phyloP scores from a whole-genome alignment of 1,140 invertebrate genomes.

The Drosophila repleta region DNA sequence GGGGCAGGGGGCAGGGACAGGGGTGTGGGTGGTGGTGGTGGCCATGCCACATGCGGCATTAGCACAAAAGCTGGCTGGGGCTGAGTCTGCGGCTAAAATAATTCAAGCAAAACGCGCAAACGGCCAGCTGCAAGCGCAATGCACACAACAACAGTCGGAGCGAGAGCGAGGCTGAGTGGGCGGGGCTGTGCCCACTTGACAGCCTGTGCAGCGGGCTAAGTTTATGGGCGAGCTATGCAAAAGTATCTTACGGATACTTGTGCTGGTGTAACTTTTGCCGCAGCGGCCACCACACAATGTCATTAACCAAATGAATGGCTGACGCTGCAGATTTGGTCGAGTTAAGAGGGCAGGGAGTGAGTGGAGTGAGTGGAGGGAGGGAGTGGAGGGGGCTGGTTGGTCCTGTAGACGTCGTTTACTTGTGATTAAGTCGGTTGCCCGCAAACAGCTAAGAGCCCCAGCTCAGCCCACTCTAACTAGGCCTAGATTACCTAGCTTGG shows the following conservation, averaged over 20 bases:
- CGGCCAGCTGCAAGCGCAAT: constrained; percentile 26
- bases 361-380: neutral
- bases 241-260: constrained; percentile 69
- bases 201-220: constrained; percentile 18
- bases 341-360: neutral
- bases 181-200: constrained; percentile 14
- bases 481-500: constrained; percentile 64
- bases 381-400: neutral
- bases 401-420: constrained; percentile 62
- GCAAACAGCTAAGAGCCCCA: constrained; percentile 17
- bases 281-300: constrained; percentile 77
- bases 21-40: neutral
- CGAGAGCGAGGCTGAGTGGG: neutral
- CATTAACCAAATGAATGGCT: constrained; percentile 81
- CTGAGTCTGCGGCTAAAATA: constrained; percentile 60
- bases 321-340: constrained; percentile 70
- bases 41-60: constrained; percentile 60
- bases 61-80: constrained; percentile 59
- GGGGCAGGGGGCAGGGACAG: neutral
- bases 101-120: constrained; percentile 57
- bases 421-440: constrained; percentile 74
- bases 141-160: constrained; percentile 1
- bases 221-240: constrained; percentile 60
- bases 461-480: constrained; percentile 3
- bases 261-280: constrained; percentile 63